A percentile compares a stretch with the other conserved stretches of the same genome.
Evolutionary conservation across 1,140 invertebrate species (phyloP).

Genomic region (Drosophila sechellia): DNA sequence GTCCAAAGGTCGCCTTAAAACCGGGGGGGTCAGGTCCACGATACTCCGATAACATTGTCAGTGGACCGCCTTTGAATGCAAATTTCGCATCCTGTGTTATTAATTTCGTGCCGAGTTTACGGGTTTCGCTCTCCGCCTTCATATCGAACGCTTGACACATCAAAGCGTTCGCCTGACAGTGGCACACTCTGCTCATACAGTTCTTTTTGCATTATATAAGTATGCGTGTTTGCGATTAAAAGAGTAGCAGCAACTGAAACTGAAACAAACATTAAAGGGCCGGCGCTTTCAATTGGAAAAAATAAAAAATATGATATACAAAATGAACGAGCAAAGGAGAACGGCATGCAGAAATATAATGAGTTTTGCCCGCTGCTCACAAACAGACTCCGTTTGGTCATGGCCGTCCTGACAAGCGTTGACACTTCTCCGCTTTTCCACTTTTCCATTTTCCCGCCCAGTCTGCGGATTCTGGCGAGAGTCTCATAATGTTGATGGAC

Average conservation of each 20-base stretch:
- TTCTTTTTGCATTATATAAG: slow-evolving; percentile 26
- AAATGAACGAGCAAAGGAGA: neutral
- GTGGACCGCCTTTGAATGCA: slow-evolving; percentile 46
- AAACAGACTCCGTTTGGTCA: slow-evolving; percentile 50
- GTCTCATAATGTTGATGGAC: slow-evolving; percentile 79
- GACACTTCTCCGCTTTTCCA: slow-evolving; percentile 64
- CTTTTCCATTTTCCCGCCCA: slow-evolving; percentile 37
- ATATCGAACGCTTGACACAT: slow-evolving; percentile 48
- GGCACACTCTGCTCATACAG: slow-evolving; percentile 19
- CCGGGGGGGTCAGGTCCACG: neutral
- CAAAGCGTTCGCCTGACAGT: slow-evolving; percentile 50
- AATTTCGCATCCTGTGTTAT: slow-evolving; percentile 44
- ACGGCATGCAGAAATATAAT: slow-evolving; percentile 64
- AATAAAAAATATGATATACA: slow-evolving; percentile 8
- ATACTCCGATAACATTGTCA: slow-evolving; percentile 27
- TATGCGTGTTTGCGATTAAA: slow-evolving; percentile 54
- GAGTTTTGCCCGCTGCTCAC: slow-evolving; percentile 72
- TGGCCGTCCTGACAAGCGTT: slow-evolving; percentile 71
- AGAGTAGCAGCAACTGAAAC: slow-evolving; percentile 35
- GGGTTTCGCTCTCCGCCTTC: slow-evolving; percentile 14
- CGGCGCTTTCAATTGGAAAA: slow-evolving; percentile 66
- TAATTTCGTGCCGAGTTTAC: slow-evolving; percentile 40
- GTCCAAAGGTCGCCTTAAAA: slow-evolving; percentile 24
- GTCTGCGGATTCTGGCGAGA: slow-evolving; percentile 46
- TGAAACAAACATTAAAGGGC: slow-evolving; percentile 54